phyloP scores from a whole-genome alignment of 2,797 vertebrate genomes.

The Anabas testudineus region DNA sequence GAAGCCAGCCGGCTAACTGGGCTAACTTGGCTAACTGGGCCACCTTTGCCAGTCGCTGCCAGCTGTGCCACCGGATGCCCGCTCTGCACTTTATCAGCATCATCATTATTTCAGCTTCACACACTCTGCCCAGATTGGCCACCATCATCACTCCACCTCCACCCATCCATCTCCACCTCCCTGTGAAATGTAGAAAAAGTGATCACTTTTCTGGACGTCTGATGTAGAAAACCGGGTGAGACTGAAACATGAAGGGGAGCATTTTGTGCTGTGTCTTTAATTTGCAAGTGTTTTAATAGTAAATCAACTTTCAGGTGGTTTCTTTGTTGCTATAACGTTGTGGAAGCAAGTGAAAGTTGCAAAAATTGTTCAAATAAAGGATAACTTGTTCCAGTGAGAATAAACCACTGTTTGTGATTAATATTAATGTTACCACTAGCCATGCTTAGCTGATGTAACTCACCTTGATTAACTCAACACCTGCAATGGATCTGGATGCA shows the following conservation, averaged over 20 bases:
- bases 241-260: background rate
- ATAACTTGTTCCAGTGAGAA: no score
- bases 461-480: no score
- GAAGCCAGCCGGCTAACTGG: conserved; percentile 79
- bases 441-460: no score
- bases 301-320: background rate
- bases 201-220: background rate
- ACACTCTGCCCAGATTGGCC: conserved; percentile 47
- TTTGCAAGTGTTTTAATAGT: background rate
- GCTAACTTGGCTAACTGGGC: conserved; percentile 81
- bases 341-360: no score
- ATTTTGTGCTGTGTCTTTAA: background rate
- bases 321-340: no score
- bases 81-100: conserved; percentile 74
- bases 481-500: no score
- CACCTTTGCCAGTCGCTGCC: conserved; percentile 77
- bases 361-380: no score
- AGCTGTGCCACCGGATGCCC: conserved; percentile 83
- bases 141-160: conserved; percentile 38
- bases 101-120: conserved; percentile 83
- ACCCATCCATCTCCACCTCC: conserved; percentile 20
- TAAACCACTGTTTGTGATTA: no score
- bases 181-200: background rate
- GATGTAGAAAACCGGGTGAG: background rate
- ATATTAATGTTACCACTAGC: no score